These are phyloP conservation scores for Eueides isabella DNA, from an alignment of 1,140 invertebrate genomes.

Conservation along the genomic window DNA sequence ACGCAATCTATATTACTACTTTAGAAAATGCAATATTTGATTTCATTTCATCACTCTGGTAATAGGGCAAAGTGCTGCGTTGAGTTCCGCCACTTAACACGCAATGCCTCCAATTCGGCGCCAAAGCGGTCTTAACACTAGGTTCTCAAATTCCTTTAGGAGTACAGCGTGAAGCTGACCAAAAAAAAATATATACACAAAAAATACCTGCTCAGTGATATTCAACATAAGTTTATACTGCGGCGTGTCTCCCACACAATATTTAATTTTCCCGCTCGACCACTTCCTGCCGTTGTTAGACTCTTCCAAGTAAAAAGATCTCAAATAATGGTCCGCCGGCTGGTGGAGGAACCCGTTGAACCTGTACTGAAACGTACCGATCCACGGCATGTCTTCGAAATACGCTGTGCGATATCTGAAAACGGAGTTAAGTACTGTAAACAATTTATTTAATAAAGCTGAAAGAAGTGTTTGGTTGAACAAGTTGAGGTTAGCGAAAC, in stretches of 20 bases:
- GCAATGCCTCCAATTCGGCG: too few species aligned
- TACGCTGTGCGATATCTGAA: slow-evolving; percentile 87
- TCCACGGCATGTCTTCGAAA: slow-evolving; percentile 92
- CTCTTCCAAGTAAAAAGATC: slow-evolving; percentile 88
- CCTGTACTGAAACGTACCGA: slow-evolving; percentile 95
- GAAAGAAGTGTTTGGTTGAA: too few species aligned
- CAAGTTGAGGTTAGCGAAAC: too few species aligned
- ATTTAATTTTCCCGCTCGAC: slow-evolving; percentile 75
- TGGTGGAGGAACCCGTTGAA: slow-evolving; percentile 92
- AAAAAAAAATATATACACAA: background rate
- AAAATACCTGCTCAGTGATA: slow-evolving; percentile 84
- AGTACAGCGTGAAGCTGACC: too few species aligned
- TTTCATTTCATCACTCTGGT: too few species aligned
- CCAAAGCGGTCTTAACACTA: too few species aligned
- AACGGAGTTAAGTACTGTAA: background rate
- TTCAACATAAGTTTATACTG: slow-evolving; percentile 88
- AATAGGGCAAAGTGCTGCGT: too few species aligned
- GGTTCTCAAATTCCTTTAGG: too few species aligned
- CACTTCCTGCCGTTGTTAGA: slow-evolving; percentile 65
- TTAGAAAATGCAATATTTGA: too few species aligned
- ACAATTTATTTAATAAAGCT: too few species aligned
- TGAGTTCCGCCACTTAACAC: too few species aligned
- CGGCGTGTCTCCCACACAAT: slow-evolving; percentile 90
- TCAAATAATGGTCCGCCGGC: slow-evolving; percentile 96
- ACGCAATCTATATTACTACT: too few species aligned